phyloP scores from a whole-genome alignment of 2,888 invertebrate species.

The Nomada flava region DNA sequence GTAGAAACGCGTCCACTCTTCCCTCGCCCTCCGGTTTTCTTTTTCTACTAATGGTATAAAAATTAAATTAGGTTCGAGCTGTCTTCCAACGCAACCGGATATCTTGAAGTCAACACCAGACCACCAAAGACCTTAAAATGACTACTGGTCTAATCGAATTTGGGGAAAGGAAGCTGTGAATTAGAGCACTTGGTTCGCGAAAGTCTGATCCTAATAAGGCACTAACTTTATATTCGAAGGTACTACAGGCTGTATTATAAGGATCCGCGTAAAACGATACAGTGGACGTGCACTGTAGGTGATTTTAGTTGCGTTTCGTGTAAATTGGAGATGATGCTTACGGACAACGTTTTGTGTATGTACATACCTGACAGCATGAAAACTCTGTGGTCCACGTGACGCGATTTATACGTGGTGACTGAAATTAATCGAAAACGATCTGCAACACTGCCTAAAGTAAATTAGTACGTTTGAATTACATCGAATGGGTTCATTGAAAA shows the following conservation, averaged over 20 bases:
- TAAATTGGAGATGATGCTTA: conserved; percentile 66
- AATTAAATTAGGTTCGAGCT: conserved; percentile 79
- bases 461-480: conserved; percentile 68
- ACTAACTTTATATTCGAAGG: conserved; percentile 69
- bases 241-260: conserved; percentile 69
- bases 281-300: conserved; percentile 48
- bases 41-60: conserved; percentile 15
- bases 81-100: conserved; percentile 89
- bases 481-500: conserved; percentile 75
- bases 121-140: conserved; percentile 87
- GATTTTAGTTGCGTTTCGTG: conserved; percentile 64
- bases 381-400: conserved; percentile 45
- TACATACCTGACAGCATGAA: conserved; percentile 62
- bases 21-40: neutral
- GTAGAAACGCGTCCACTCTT: conserved; percentile 30
- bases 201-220: conserved; percentile 64
- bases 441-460: conserved; percentile 71
- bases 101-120: conserved; percentile 95
- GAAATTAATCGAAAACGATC: conserved; percentile 68
- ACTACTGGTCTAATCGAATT: conserved; percentile 63
- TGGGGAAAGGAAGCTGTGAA: conserved; percentile 35
- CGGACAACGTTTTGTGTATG: conserved; percentile 52
- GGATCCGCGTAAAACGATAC: conserved; percentile 34
- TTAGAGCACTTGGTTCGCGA: conserved; percentile 44
- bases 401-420: conserved; percentile 60